Evolutionary conservation across 1,140 invertebrate genomes (phyloP), one percentile per base, ranked within the genome.

Genomic region (Drosophila triauraria): DNA sequence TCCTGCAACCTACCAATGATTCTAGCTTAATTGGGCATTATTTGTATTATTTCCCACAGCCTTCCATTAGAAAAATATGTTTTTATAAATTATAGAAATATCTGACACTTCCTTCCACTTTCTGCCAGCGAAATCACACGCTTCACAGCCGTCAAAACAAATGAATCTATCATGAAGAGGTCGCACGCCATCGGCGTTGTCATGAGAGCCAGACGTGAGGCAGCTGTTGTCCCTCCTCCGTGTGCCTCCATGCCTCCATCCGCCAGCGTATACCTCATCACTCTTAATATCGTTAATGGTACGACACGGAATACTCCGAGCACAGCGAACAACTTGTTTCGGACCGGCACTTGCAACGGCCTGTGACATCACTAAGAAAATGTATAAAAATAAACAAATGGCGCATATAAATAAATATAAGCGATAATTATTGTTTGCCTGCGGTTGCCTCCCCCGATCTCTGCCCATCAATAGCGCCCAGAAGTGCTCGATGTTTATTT

Each of bases 321-420:
- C 58, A 57, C 58, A 53, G 64, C 38, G 38, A 48, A 68, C 61
- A 74, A 83, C 71, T 87, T 80, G 76, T 83, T 87, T 59, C 65
- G 46, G 51, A 25, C 27, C 72, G 82, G 40, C 78, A 81, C 74
- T 72, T 62, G 60, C 64, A 59, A 43, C 48, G 32, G 58, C 60
- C 68, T 76, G 82, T 90, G 85, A 90, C 85, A 90, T 90, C 85
- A 90, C 85, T 84, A 48, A 56, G 85, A 82, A 90, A 90, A 90
- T 74, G 78, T 85, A 69, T 85, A 88, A 79, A 90, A 90, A 88
- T 90, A 88, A 79, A 81, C 80, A 81, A 80, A 75, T 86, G 60
- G 53, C 82, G 67, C 74, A 71, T 75, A 68, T 60, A 75, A 64
- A 79, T 57, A 65, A 71, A 58, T 71, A 54, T 68, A 74, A 40